Evolutionary conservation across 2,888 invertebrate genomes (phyloP), one percentile per base, ranked within the genome.

Genomic region (Cyrtodaria siliqua): DNA sequence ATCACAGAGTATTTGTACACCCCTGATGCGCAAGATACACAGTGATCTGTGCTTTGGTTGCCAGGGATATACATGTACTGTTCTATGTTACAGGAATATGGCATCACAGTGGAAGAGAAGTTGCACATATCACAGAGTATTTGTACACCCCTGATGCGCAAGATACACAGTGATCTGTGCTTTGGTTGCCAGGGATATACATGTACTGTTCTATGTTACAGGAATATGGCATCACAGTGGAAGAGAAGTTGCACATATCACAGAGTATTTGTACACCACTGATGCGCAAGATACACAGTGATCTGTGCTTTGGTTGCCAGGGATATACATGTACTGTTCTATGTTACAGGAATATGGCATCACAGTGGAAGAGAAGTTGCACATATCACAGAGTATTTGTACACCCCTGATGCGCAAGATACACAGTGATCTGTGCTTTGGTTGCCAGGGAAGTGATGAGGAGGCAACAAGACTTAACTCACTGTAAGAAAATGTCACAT

Each of bases 261-360:
- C 98, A 99, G 93, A 98, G 99, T 1, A 98, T 99, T 83, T 99
- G 99, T 91, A 98, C 98, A 16, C 99, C 99, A 0, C 93, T 99
- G 59, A 94, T 99, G 78, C 97, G 97, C 91, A 99, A 99, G 93
- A 98, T 99, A 83, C 95, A 97, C 82, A 97, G 98, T 0, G 99
- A 99, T 93, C 94, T 99, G 57, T 97, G 98, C 92, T 88, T 89
- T 63, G 91, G 91, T 57, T 86, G 89, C n/a, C 79, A 75, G 27
- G 67, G 50, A 18, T 18, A 56, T 56, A 4, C 20, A 4, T 23
- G n/a, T n/a, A 47, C 12, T 38, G 40, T 9, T 47, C 8, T 40
- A 33, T 29, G 52, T 75, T 87, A 57, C 83, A 97, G 96, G 99
- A 99, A 93, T 99, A 99, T 92, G 99, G 99, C 16, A 94, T 99